Base-by-base conservation (phyloP, 2,113 vertebrate genomes). In the Pungitius pungitius region DNA sequence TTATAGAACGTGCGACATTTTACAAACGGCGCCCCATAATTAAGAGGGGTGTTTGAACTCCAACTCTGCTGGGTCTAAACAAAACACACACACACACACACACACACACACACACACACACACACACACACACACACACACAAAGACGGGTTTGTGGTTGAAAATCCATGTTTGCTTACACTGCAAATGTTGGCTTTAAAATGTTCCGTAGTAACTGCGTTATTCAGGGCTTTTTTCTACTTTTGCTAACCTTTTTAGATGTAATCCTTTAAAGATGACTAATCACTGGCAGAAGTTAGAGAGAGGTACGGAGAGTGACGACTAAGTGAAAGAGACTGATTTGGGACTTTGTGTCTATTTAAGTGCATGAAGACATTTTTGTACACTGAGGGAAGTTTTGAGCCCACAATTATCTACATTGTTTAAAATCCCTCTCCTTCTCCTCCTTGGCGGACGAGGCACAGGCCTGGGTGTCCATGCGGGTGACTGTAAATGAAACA, bases 101-200 rank as follows among this genome's bases (percentile, higher is more conserved):
- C 26, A 8, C 26, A 64, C 82, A 77, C 80, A 90, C 63, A 68
- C 26, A 8, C 26, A 64, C 82, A 77, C 80, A 90, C 63, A 68
- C 26, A 8, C 26, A 64, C 82, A 77, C 80, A 90, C 63, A 68
- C 26, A 8, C 26, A 64, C 82, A 77, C 77, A 77, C 87, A 91
- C 85, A 91, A 88, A 70, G 78, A 59, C 69, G n/a, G 69, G 82
- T 20, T 66, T 93, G 88, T 91, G 79, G 72, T 54, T 73, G 56
- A 71, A 89, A 81, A 85, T 72, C 56, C 54, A 30, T 84, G 71
- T 79, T 82, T 88, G 82, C 83, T 87, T 91, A 73, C 83, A 80
- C 64, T 81, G 84, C 52, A 86, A 91, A 91, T 90, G 85, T 88
- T 91, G 79, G 69, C 66, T 92, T 87, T 87, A 85, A 89, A 90